phyloP scores from a whole-genome alignment of 2,888 invertebrate genomes.

The Drosophila gaucha region DNA sequence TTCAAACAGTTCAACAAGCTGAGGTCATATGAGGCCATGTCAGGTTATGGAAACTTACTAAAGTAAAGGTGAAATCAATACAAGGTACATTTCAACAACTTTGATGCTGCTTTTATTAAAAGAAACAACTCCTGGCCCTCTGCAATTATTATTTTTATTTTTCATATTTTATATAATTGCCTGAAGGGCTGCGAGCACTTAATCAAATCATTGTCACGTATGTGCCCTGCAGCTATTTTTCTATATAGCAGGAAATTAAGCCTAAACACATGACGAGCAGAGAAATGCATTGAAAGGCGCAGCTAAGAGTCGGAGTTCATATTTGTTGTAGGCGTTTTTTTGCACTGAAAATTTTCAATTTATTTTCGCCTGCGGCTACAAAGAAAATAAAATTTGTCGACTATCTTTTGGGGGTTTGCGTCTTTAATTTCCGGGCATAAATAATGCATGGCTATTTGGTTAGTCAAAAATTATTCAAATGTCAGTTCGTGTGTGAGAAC shows the following conservation, averaged over 20 bases:
- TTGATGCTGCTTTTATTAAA: not conserved
- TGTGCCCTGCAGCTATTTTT: conserved; percentile 47
- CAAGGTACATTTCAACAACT: no score
- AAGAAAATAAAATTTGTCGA: conserved; percentile 32
- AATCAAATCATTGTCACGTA: conserved; percentile 80
- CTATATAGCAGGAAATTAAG: conserved; percentile 73
- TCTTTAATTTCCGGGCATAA: conserved; percentile 70
- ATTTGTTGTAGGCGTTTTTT: conserved; percentile 25
- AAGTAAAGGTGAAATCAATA: no score
- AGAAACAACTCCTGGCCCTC: not conserved
- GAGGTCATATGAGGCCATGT: no score
- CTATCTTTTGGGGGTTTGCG: conserved; percentile 40
- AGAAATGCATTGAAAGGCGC: conserved; percentile 45
- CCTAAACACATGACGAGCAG: conserved; percentile 62
- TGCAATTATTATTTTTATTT: not conserved
- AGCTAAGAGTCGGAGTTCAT: conserved; percentile 14
- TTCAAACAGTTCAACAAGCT: no score
- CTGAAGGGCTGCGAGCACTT: conserved; percentile 26
- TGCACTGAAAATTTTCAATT: conserved; percentile 74
- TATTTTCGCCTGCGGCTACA: conserved; percentile 70
- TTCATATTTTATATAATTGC: conserved; percentile 5
- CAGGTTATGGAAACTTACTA: no score
- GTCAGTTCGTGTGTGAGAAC: conserved; percentile 57
- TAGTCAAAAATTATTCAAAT: conserved; percentile 57
- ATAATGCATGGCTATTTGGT: conserved; percentile 57